Evolutionary conservation across 1,140 invertebrate genomes (phyloP).

Genomic region (Pseudomyrmex concolor): DNA sequence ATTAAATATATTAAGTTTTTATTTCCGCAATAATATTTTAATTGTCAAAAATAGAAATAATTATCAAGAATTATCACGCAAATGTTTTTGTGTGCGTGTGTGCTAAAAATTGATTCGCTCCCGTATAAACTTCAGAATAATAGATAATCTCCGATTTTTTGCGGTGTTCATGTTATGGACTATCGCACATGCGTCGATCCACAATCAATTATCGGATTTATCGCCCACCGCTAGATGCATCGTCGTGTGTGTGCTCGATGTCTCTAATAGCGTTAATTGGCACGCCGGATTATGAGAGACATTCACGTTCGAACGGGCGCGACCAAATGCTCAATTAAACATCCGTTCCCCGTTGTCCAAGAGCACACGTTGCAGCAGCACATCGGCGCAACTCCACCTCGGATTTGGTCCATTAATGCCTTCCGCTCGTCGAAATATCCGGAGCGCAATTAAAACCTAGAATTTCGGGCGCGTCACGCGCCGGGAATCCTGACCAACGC

Average conservation of each 20-base stretch:
- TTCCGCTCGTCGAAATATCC: conserved; percentile 47
- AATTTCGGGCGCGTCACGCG: conserved; percentile 48
- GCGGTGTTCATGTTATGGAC: not conserved
- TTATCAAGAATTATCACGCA: too few relatives aligned
- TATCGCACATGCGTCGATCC: conserved; percentile 37
- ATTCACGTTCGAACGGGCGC: conserved; percentile 64
- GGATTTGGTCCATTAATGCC: conserved; percentile 59
- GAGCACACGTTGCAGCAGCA: conserved; percentile 43
- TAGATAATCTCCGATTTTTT: conserved; percentile 5
- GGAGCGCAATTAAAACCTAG: conserved; percentile 56
- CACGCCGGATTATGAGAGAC: conserved; percentile 73
- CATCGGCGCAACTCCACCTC: conserved; percentile 31
- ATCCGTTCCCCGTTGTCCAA: conserved; percentile 55
- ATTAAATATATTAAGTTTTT: not conserved
- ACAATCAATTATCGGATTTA: conserved; percentile 68
- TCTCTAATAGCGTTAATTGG: conserved; percentile 75
- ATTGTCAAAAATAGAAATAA: not conserved
- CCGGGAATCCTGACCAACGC: conserved; percentile 7
- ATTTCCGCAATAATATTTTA: not conserved
- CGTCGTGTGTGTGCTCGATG: conserved; percentile 45
- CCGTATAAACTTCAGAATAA: not conserved
- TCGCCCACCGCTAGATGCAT: conserved; percentile 19
- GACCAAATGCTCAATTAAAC: conserved; percentile 71
- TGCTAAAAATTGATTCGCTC: not conserved
- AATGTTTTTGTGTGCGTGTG: not conserved